phyloP scores from a whole-genome alignment of 2,797 vertebrate species.

The Percopsis omiscomaycus region DNA sequence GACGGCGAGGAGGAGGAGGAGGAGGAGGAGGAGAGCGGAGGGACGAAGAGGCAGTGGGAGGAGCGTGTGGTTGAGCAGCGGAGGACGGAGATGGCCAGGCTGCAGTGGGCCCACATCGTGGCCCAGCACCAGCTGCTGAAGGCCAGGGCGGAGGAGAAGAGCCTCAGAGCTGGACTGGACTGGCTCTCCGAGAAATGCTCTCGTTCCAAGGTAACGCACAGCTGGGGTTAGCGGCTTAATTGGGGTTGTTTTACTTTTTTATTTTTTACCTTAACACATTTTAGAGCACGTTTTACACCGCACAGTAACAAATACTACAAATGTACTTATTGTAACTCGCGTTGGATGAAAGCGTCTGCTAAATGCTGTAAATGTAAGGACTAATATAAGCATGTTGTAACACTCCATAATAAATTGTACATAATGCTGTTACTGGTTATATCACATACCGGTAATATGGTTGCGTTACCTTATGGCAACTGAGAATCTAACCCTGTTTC shows the following conservation, averaged over 20 bases:
- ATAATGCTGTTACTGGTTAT: too few relatives aligned
- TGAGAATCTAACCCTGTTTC: too few relatives aligned
- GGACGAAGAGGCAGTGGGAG: conserved; percentile 35
- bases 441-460: too few relatives aligned
- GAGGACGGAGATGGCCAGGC: conserved; percentile 79
- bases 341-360: too few relatives aligned
- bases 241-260: background rate
- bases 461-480: too few relatives aligned
- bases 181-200: conserved; percentile 78
- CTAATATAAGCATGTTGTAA: too few relatives aligned
- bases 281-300: too few relatives aligned
- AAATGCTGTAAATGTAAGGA: too few relatives aligned
- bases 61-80: conserved; percentile 62
- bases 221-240: too few relatives aligned
- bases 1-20: conserved; percentile 54
- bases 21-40: conserved; percentile 29
- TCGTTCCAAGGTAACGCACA: conserved; percentile 64
- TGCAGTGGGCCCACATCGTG: conserved; percentile 84
- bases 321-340: too few relatives aligned
- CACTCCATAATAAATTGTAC: too few relatives aligned
- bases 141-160: conserved; percentile 77
- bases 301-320: too few relatives aligned
- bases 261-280: background rate
- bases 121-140: conserved; percentile 83
- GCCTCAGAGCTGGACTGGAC: conserved; percentile 74